Base-by-base conservation (phyloP, 30 jellyfish, hydroid and myxozoan species). In the Aurelia sp. region DNA sequence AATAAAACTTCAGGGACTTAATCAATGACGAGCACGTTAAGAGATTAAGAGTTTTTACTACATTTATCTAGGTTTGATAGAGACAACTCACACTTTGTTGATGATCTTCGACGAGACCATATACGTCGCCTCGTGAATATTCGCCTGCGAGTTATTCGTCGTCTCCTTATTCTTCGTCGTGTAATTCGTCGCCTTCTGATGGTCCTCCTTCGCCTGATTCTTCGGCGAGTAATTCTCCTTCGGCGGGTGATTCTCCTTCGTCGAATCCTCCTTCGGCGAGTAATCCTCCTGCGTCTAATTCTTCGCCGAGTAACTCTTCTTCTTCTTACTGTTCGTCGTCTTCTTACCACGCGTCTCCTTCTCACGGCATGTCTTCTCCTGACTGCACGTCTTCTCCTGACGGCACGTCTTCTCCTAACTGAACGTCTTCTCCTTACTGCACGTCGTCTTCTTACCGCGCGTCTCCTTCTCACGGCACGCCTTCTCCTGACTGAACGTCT, bases 271-370 rank as follows among this genome's bases (percentile, higher is more conserved):
- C 76, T 23, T 65, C 76, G 51, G 51, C 67, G 67, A 13, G 47
- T 41, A 12, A 30, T 13, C 7, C 35, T 16, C 16, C 80, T 11
- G 12, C 21, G 16, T 70, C 81, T 16, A 15, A 70, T 27, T 18
- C 41, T 19, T 13, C 41, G 37, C 10, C 65, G 63, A 33, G 65
- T 71, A 30, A 3, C 12, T 31, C 47, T n/a, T 21, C 71, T 62
- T 62, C 89, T 44, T 61, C 70, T 35, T 30, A 33, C 19, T 55
- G 57, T 4, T 5, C 85, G 27, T 78, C 78, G 60, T 78, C 89
- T 40, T 47, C 79, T 35, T 3, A 76, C 20, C 18, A 4, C 23
- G 4, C 64, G 17, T 27, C 87, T 27, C 59, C 87, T 58, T 17
- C 76, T 27, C 18, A 31, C 31, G 44, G 71, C 35, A 16, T 66